phyloP scores from a whole-genome alignment of 2,113 vertebrate genomes.

The Indri indri region DNA sequence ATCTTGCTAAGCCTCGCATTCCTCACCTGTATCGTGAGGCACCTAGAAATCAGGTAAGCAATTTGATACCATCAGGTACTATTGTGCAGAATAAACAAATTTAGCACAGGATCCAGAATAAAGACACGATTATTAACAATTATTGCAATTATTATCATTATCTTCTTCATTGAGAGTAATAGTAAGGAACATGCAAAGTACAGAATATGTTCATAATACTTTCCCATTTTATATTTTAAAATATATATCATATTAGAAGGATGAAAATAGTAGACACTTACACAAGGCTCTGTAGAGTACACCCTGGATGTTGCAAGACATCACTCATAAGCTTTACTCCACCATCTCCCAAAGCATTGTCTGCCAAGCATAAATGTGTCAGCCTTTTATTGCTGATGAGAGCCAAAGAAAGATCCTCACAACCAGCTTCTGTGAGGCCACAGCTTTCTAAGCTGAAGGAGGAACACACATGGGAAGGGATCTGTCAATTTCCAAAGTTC shows the following conservation, averaged over 20 bases:
- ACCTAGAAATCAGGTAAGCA: not conserved
- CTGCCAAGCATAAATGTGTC: slow-evolving; percentile 65
- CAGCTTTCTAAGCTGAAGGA: slow-evolving; percentile 63
- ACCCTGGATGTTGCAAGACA: slow-evolving; percentile 57
- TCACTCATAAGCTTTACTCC: slow-evolving; percentile 63
- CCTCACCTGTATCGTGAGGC: not conserved
- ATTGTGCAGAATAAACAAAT: not conserved
- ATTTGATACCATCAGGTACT: not conserved
- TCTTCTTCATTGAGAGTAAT: not conserved
- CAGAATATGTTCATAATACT: not conserved
- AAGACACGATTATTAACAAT: not conserved
- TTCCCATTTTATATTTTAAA: slow-evolving; percentile 5
- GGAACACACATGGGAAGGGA: slow-evolving; percentile 13
- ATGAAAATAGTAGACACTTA: slow-evolving; percentile 43
- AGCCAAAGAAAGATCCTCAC: slow-evolving; percentile 50
- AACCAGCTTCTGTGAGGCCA: slow-evolving; percentile 58
- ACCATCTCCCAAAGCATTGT: slow-evolving; percentile 56
- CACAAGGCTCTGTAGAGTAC: slow-evolving; percentile 71
- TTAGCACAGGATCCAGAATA: not conserved
- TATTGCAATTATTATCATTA: not conserved
- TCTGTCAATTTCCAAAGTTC: not conserved
- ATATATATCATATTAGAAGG: not conserved
- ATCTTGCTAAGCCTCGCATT: not conserved
- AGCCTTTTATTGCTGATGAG: slow-evolving; percentile 60
- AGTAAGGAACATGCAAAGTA: not conserved